phyloP scores from a whole-genome alignment of 2,797 vertebrate species.

The Gobionotothen gibberifrons region DNA sequence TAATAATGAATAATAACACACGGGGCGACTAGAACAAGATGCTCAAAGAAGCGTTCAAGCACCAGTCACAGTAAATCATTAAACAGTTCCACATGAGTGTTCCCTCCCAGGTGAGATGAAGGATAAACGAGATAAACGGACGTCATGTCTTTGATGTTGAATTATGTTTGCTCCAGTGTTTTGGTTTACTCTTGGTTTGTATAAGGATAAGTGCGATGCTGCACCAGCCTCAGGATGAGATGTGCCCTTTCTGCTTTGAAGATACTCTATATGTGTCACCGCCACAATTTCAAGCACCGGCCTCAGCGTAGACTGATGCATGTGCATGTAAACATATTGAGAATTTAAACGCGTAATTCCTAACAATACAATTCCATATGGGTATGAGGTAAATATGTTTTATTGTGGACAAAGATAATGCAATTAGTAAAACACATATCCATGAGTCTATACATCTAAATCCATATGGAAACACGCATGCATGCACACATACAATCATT shows the following conservation, averaged over 20 bases:
- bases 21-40: conserved; percentile 16
- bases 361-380: not conserved
- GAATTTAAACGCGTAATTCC: not conserved
- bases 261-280: conserved; percentile 55
- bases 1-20: conserved; percentile 6
- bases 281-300: conserved; percentile 42
- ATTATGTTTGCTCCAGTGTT: conserved; percentile 64
- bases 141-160: conserved; percentile 61
- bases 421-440: conserved; percentile 32
- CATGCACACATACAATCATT: conserved; percentile 9
- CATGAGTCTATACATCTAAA: not conserved
- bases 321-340: not conserved
- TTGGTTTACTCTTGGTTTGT: conserved; percentile 32
- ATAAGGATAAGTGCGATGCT: conserved; percentile 55
- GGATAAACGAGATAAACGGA: conserved; percentile 63
- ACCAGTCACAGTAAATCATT: conserved; percentile 64
- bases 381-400: not conserved
- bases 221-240: conserved; percentile 67
- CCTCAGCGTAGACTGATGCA: conserved; percentile 19
- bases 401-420: not conserved
- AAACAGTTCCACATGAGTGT: conserved; percentile 63
- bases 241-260: conserved; percentile 68
- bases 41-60: conserved; percentile 47
- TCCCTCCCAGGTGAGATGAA: conserved; percentile 73
- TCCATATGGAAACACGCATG: conserved; percentile 15